Percentiles rank a stretch among this genome's conserved stretches.
These are phyloP conservation scores for Balaenoptera acutorostrata DNA, from an alignment of 2,113 vertebrate species.

Conservation along the genomic window DNA sequence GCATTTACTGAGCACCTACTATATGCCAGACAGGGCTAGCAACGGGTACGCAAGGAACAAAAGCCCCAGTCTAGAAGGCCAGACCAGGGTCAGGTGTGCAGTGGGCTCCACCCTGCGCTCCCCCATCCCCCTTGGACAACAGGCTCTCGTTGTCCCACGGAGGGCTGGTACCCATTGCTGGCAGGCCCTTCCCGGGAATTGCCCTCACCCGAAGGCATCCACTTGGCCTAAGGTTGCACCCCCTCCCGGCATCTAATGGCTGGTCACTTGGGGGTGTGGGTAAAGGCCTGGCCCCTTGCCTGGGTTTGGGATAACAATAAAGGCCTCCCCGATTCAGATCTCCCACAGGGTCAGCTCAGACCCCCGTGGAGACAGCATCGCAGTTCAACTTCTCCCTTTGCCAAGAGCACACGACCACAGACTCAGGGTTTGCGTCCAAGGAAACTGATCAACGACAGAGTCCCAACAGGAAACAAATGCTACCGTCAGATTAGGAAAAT, in stretches of 20 bases:
- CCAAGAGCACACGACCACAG: not conserved
- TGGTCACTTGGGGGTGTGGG: not conserved
- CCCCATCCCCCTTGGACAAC: not conserved
- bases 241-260: fast-evolving
- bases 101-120: not conserved
- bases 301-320: not conserved
- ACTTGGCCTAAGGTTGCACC: not conserved
- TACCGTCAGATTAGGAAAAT: not conserved
- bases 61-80: not conserved
- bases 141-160: no score
- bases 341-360: not conserved
- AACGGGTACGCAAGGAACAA: no score
- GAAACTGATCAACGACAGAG: not conserved
- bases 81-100: not conserved
- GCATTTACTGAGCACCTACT: not conserved
- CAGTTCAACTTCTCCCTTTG: not conserved
- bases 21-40: not conserved
- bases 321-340: not conserved
- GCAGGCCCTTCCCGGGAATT: not conserved
- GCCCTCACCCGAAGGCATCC: not conserved
- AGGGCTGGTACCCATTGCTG: not conserved
- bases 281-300: not conserved
- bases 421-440: not conserved
- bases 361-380: fast-evolving
- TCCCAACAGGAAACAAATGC: not conserved